Evolutionary conservation across 2,888 invertebrate genomes (phyloP).

Genomic region (Panopea generosa): DNA sequence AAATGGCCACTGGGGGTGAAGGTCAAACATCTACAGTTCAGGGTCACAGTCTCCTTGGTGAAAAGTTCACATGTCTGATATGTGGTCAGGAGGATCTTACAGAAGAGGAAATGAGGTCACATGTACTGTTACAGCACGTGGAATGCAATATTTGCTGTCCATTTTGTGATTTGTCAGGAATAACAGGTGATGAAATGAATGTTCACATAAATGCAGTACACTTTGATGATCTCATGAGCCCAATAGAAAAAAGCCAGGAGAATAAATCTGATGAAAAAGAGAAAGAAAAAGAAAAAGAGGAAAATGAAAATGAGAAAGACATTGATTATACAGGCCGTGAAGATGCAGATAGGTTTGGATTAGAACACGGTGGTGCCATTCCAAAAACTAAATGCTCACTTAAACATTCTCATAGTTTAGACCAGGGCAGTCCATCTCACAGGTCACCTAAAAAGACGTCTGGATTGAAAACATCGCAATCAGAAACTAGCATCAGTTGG

Average conservation of each 20-base stretch:
- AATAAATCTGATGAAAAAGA: slow-evolving; percentile 25
- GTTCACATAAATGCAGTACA: slow-evolving; percentile 93
- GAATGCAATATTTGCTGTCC: slow-evolving; percentile 93
- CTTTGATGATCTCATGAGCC: slow-evolving; percentile 90
- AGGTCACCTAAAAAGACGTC: slow-evolving; percentile 44
- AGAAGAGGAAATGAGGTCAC: slow-evolving; percentile 89
- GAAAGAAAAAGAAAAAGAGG: slow-evolving; percentile 14
- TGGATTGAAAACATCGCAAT: slow-evolving; percentile 52
- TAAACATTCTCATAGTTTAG: slow-evolving; percentile 59
- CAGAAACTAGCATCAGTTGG: slow-evolving; percentile 50
- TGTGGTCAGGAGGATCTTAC: slow-evolving; percentile 92
- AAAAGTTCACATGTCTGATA: slow-evolving; percentile 89
- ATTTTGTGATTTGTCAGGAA: slow-evolving; percentile 92
- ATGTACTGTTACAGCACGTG: slow-evolving; percentile 92
- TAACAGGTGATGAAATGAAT: slow-evolving; percentile 91
- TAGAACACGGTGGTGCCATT: slow-evolving; percentile 60
- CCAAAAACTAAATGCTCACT: slow-evolving; percentile 28
- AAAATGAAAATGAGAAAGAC: slow-evolving; percentile 3
- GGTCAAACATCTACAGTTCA: not conserved
- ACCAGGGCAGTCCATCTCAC: slow-evolving; percentile 39
- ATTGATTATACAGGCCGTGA: slow-evolving; percentile 22
- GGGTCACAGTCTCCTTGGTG: slow-evolving; percentile 45
- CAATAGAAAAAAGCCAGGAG: slow-evolving; percentile 80
- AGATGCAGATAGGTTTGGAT: slow-evolving; percentile 54
- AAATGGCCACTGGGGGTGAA: slow-evolving; percentile 39